phyloP scores from a whole-genome alignment of 2,797 vertebrate genomes.

The Odontamblyopus rebecca region DNA sequence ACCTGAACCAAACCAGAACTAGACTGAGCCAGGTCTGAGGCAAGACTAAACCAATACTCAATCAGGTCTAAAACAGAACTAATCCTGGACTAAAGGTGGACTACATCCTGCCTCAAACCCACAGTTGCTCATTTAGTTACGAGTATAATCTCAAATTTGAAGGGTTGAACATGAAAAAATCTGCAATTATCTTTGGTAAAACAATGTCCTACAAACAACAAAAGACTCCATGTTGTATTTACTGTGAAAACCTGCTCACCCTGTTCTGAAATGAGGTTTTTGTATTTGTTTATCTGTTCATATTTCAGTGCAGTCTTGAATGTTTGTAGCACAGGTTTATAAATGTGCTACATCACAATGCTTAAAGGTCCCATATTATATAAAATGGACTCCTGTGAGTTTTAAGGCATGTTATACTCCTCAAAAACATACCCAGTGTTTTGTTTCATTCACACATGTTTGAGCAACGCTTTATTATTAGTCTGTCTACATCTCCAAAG shows the following conservation, averaged over 20 bases:
- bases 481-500: no score
- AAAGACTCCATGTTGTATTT: neutral
- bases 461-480: no score
- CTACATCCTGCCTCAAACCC: neutral
- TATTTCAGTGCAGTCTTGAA: neutral
- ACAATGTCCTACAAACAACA: neutral
- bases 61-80: neutral
- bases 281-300: neutral
- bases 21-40: neutral
- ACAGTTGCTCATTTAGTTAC: neutral
- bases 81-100: neutral
- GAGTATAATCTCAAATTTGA: neutral
- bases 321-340: neutral
- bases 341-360: neutral
- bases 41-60: neutral
- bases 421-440: no score
- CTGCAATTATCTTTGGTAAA: neutral
- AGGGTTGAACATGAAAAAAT: neutral
- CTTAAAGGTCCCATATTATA: no score
- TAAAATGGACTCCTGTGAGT: no score
- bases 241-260: neutral
- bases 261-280: neutral
- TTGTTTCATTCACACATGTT: no score
- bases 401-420: no score
- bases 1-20: constrained; percentile 3